phyloP scores from a whole-genome alignment of 2,888 invertebrate genomes.

The Gastracanthus pulcherrimus region DNA sequence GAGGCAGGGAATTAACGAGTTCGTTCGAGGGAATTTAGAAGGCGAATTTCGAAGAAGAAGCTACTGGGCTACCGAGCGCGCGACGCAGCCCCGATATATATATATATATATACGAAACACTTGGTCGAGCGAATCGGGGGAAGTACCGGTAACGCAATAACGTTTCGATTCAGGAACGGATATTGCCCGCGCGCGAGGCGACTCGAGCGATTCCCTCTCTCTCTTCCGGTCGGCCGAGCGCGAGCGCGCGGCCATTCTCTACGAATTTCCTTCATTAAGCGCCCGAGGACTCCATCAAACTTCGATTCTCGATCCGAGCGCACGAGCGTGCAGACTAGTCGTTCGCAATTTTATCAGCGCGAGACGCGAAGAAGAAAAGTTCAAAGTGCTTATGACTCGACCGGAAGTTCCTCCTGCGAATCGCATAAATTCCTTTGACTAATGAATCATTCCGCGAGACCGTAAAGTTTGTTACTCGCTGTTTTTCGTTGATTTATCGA shows the following conservation, averaged over 20 bases:
- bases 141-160: slow-evolving; percentile 74
- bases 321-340: too few relatives aligned
- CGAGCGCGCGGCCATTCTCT: slow-evolving; percentile 32
- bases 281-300: slow-evolving; percentile 45
- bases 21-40: background rate
- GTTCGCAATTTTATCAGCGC: slow-evolving; percentile 24
- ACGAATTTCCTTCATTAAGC: slow-evolving; percentile 54
- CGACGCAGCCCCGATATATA: background rate
- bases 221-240: slow-evolving; percentile 11
- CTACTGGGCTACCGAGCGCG: too few relatives aligned
- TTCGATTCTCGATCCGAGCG: slow-evolving; percentile 33
- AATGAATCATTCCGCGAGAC: slow-evolving; percentile 44
- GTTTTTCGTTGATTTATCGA: slow-evolving; percentile 13
- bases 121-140: slow-evolving; percentile 64
- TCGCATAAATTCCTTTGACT: slow-evolving; percentile 36
- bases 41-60: background rate
- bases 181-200: slow-evolving; percentile 73
- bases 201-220: slow-evolving; percentile 48
- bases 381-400: slow-evolving; percentile 14
- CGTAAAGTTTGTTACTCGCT: background rate
- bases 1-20: slow-evolving; percentile 1
- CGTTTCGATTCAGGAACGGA: slow-evolving; percentile 76
- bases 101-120: slow-evolving; percentile 14
- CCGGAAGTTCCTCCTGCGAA: background rate
- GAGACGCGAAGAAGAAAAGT: slow-evolving; percentile 26